A percentile compares a stretch with the other conserved stretches of the same genome.
Evolutionary conservation across 2,797 vertebrate species (phyloP).

Genomic region (Mormyrops boulengeri): DNA sequence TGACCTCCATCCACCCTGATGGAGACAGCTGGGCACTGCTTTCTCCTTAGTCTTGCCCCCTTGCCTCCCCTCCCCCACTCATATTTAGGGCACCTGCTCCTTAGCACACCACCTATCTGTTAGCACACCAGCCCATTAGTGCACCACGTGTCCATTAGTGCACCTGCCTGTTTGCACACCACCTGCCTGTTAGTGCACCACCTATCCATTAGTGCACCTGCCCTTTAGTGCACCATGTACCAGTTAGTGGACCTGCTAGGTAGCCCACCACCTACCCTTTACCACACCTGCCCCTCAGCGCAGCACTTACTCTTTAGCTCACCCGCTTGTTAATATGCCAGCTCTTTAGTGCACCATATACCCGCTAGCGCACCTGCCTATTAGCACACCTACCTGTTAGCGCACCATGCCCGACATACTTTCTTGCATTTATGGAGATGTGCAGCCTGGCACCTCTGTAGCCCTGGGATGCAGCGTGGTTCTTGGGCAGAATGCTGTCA

Average conservation of each 20-base stretch:
- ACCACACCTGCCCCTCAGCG: background rate
- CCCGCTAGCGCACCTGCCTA: background rate
- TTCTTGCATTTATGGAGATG: slow-evolving; percentile 29
- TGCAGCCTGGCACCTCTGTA: slow-evolving; percentile 43
- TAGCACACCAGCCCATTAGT: slow-evolving; percentile 1
- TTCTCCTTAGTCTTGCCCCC: background rate
- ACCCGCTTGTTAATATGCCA: slow-evolving; percentile 32
- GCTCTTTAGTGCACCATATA: background rate
- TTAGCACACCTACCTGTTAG: background rate
- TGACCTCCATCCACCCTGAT: background rate
- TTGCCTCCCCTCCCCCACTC: background rate
- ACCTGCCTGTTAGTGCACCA: background rate
- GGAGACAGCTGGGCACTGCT: background rate
- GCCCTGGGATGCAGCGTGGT: slow-evolving; percentile 57
- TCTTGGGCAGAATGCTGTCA: slow-evolving; percentile 46
- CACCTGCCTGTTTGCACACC: slow-evolving; percentile 31
- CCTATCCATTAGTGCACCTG: background rate
- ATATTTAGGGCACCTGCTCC: background rate
- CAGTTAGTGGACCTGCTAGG: background rate
- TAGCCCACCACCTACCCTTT: background rate
- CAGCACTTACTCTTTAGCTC: slow-evolving; percentile 24
- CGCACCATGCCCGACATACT: slow-evolving; percentile 29
- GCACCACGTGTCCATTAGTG: slow-evolving; percentile 18
- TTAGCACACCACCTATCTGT: slow-evolving; percentile 37
- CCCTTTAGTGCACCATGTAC: background rate